Evolutionary conservation across 2,113 vertebrate genomes (phyloP).

Genomic region (Pampusana beccarii): DNA sequence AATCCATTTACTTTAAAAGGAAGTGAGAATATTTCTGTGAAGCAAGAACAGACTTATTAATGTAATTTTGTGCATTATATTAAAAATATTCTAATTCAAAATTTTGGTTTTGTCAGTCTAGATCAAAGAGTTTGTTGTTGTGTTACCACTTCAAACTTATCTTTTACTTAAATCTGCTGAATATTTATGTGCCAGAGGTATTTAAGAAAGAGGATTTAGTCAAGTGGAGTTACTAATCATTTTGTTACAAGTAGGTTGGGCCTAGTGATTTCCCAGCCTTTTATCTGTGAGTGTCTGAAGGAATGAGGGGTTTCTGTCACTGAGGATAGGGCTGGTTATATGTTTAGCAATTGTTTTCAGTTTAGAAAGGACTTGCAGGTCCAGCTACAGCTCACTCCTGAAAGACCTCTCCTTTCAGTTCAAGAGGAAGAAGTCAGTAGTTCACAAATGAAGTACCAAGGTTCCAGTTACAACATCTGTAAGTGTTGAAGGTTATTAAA

Average conservation of each 20-base stretch:
- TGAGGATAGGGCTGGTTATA: background rate
- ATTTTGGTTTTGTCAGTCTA: background rate
- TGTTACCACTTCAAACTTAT: background rate
- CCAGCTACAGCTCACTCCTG: background rate
- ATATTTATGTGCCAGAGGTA: background rate
- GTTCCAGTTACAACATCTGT: background rate
- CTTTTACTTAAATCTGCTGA: background rate
- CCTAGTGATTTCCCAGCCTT: background rate
- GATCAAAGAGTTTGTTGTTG: background rate
- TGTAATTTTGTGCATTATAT: background rate
- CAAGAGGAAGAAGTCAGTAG: background rate
- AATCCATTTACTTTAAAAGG: background rate
- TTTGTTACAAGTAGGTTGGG: background rate
- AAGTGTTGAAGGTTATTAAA: background rate
- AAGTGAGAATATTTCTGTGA: background rate
- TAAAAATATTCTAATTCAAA: slow-evolving; percentile 1
- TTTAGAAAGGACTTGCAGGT: background rate
- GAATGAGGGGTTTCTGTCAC: rapidly evolving
- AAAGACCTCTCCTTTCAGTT: background rate
- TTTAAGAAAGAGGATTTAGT: background rate
- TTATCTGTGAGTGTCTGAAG: background rate
- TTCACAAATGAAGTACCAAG: background rate
- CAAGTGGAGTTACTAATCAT: background rate
- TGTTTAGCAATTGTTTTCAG: background rate
- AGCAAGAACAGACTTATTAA: background rate